Percentiles rank a stretch among this genome's conserved stretches.
Conservation (phyloP, 2,888 invertebrate genomes). For the Luperina testacea region DNA sequence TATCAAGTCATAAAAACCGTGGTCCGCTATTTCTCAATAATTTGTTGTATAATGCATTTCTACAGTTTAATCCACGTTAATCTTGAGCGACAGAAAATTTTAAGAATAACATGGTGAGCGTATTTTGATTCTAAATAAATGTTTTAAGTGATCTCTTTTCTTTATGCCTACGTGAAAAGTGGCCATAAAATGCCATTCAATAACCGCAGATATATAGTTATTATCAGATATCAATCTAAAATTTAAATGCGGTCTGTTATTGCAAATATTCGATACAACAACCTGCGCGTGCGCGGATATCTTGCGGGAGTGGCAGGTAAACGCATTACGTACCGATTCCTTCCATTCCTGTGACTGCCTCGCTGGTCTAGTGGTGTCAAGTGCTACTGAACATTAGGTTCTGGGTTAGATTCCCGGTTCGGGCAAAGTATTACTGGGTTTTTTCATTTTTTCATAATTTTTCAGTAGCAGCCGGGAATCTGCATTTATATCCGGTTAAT, state of each 20-base stretch:
- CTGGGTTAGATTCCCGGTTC: not conserved
- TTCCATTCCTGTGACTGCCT: not conserved
- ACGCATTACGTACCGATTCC: not conserved
- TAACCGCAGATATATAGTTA: not conserved
- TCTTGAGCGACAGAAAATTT: not conserved
- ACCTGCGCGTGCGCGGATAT: not conserved
- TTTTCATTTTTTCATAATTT: not conserved
- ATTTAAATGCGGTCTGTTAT: not conserved
- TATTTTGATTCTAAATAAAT: no score
- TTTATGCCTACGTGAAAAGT: not conserved
- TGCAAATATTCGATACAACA: not conserved
- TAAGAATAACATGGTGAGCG: not conserved
- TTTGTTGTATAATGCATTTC: not conserved
- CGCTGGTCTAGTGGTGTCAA: not conserved
- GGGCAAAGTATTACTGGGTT: not conserved
- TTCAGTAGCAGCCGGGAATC: not conserved
- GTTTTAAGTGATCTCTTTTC: not conserved
- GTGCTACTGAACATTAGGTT: not conserved
- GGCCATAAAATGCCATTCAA: not conserved
- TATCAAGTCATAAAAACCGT: no score
- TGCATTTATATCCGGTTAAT: not conserved
- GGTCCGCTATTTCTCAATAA: not conserved
- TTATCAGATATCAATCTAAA: constrained; percentile 6
- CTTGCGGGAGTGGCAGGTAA: not conserved
- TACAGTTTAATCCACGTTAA: not conserved